Percentiles rank a stretch among this genome's conserved stretches.
phyloP scores from a whole-genome alignment of 2,888 invertebrate species.

The Rotaria sp. region DNA sequence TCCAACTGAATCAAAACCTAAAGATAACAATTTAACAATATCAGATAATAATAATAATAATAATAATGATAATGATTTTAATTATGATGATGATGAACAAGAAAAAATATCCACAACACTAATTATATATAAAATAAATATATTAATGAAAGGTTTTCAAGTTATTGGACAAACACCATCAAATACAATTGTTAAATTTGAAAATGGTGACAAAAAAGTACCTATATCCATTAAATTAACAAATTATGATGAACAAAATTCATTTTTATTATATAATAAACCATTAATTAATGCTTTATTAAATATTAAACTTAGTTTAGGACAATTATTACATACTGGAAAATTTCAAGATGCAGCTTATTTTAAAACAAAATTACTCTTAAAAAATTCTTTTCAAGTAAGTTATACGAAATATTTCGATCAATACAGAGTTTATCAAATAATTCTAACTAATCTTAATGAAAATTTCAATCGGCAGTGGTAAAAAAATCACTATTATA shows the following conservation, averaged over 20 bases:
- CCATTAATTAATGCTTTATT: not conserved
- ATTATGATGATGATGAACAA: conserved; percentile 10
- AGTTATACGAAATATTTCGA: not conserved
- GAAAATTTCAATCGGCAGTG: too few species aligned
- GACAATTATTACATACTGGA: conserved; percentile 13
- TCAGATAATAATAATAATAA: not conserved
- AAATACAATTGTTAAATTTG: conserved; percentile 33
- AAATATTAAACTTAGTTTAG: conserved; percentile 6
- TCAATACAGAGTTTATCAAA: not conserved
- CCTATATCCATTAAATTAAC: not conserved
- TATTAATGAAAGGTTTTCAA: conserved; percentile 33
- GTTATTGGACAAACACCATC: conserved; percentile 39
- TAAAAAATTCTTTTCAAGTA: conserved; percentile 56
- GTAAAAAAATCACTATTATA: too few species aligned
- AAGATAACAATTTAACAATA: not conserved
- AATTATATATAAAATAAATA: conserved; percentile 34
- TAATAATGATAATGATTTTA: not conserved
- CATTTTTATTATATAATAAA: not conserved
- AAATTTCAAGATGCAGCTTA: conserved; percentile 57
- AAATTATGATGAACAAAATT: not conserved
- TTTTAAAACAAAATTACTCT: conserved; percentile 84
- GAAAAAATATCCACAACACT: not conserved
- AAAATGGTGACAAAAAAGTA: conserved; percentile 28
- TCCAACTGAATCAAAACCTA: not conserved
- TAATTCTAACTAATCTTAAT: too few species aligned